Evolutionary conservation across 2,888 invertebrate genomes (phyloP), one percentile per base, ranked within the genome.

Genomic region (Megalurothrips usitatus): DNA sequence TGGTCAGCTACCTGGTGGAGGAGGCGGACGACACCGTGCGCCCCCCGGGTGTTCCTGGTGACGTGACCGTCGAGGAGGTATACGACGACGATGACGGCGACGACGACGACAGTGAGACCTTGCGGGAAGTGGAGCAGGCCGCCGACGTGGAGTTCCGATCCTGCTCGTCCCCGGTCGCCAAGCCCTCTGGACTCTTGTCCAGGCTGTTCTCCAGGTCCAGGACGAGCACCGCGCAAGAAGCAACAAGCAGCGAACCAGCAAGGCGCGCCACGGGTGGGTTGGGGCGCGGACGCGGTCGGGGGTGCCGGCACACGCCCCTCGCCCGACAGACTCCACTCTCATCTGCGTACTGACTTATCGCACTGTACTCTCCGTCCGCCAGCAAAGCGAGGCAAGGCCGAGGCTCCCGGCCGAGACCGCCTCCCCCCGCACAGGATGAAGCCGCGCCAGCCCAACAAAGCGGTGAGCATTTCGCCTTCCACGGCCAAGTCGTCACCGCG

Each of bases 1-100:
- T 75, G 23, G 68, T 75, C 11, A 75, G 68, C 68, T 75, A 75
- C 68, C 68, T 75, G 23, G 68, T 75, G 26, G 68, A 75, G 68
- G 68, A 75, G 68, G 68, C 26, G 8, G 68, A 75, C 11, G 68
- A 75, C 68, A 10, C 68, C 1, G 26, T 26, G 68, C 68, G 26
- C 68, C 8, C 68, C 9, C 68, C 68, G 68, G 68, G 68, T 1
- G 12, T 26, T 26, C 12, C 68, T 12, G 9, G 26, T 12, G 68
- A 75, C 0, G 68, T 75, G 26, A 75, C 68, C 10, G 68, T 75
- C 23, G 68, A 75, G 68, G 68, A 75, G 68, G 68, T 75, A 12
- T 26, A 75, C 26, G 68, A 75, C 23, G 68, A 75, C 68, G 68
- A 23, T 26, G 68, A 12, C 68, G 68, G 11, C 11, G 9, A 75